Evolutionary conservation across 2,113 vertebrate species (phyloP), one percentile per base, ranked within the genome.

Genomic region (Tricholaema leucomelas): DNA sequence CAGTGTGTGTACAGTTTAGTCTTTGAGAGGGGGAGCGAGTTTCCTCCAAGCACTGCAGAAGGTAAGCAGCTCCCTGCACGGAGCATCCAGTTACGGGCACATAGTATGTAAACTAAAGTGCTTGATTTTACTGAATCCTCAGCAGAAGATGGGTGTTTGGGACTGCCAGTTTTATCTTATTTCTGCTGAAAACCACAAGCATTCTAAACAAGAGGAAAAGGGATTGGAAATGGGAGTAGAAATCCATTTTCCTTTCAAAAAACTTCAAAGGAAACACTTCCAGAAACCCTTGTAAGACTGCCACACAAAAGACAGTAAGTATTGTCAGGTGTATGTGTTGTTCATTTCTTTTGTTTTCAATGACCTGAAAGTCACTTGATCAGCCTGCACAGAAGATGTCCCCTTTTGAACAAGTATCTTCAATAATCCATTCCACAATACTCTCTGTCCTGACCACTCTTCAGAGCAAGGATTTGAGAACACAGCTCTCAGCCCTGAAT

Each of bases 191-290:
- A 55, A 46, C 19, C 35, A 63, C 10, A 69, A 42, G 42, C 24
- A 23, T 81, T 91, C 55, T 78, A 35, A 87, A 81, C 12, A 86
- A 38, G 5, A 80, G 16, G 15, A 80, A 90, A 91, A 61, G 6
- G 7, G 18, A 60, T 59, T 27, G 5, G 5, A 6, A 14, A 3
- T 9, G 18, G 7, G 3, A 2, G 2, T 2, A 2, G 1, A 17
- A 75, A 60, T 44, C 58, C 30, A 75, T 84, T 88, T 55, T 55
- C 33, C n/a, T 16, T 79, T 80, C 20, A 59, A 65, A 59, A 65
- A 91, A 74, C 31, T 76, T 85, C 10, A 31, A 91, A 73, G 27
- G 46, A 74, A 89, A 77, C 10, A 13, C 17, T 77, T 77, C 15
- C 77, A 59, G 67, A 83, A 90, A 7, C 5, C 83, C 31, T 56